phyloP scores from a whole-genome alignment of 2,888 invertebrate species.

The Caenorhabditis virilis region DNA sequence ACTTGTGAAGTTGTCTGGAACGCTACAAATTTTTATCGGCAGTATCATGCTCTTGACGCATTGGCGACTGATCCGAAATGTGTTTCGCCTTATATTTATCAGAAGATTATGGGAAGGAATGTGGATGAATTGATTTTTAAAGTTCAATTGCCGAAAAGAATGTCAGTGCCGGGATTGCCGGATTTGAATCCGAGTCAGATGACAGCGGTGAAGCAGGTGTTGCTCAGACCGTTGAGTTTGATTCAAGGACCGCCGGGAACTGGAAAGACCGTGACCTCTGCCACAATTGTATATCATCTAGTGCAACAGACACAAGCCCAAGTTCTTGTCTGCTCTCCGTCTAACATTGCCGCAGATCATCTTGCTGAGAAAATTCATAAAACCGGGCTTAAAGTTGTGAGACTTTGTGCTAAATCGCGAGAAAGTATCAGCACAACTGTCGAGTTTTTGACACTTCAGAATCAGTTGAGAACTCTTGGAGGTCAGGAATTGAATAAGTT shows the following conservation, averaged over 20 bases:
- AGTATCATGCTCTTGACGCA: slow-evolving; percentile 90
- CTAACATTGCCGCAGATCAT: slow-evolving; percentile 98
- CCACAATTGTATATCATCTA: slow-evolving; percentile 96
- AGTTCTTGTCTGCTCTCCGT: slow-evolving; percentile 96
- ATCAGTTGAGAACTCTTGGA: slow-evolving; percentile 93
- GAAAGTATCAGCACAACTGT: slow-evolving; percentile 98
- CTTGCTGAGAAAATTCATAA: slow-evolving; percentile 97
- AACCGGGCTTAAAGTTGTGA: slow-evolving; percentile 88
- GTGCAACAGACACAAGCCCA: slow-evolving; percentile 79
- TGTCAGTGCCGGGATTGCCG: slow-evolving; percentile 88
- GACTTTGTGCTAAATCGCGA: slow-evolving; percentile 94
- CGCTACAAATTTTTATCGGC: slow-evolving; percentile 71
- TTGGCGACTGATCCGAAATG: slow-evolving; percentile 95
- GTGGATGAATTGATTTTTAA: slow-evolving; percentile 72
- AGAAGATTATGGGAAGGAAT: slow-evolving; percentile 83
- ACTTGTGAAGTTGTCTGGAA: slow-evolving; percentile 82
- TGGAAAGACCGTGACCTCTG: slow-evolving; percentile 87
- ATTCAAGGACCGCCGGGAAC: slow-evolving; percentile 79
- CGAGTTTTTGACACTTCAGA: slow-evolving; percentile 92
- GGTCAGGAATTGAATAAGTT: slow-evolving; percentile 90
- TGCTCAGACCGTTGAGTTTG: slow-evolving; percentile 90
- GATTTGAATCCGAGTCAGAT: slow-evolving; percentile 97
- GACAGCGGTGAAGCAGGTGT: slow-evolving; percentile 95
- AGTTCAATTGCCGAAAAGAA: slow-evolving; percentile 81
- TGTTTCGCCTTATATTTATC: slow-evolving; percentile 96